A percentile compares a stretch with the other conserved stretches of the same genome.
These are phyloP conservation scores for Sclerurus mexicanus DNA, from an alignment of 2,113 vertebrate species.

Conservation along the genomic window DNA sequence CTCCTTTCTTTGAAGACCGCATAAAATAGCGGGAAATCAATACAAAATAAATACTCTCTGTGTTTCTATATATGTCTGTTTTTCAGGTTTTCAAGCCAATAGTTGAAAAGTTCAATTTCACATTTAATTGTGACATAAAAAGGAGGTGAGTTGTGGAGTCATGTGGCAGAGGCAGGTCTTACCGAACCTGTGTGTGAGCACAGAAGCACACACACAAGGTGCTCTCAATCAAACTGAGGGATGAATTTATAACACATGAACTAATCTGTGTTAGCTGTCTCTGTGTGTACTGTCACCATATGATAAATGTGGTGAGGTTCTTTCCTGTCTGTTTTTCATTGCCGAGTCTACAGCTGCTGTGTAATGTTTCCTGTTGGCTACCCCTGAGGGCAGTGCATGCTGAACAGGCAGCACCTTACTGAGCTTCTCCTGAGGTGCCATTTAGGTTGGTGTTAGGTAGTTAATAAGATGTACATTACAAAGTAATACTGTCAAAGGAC, in stretches of 20 bases:
- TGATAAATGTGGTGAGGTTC: background rate
- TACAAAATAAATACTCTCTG: background rate
- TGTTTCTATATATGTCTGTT: constrained; percentile 4
- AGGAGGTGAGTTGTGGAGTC: constrained; percentile 79
- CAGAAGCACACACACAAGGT: background rate
- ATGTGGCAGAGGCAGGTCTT: background rate
- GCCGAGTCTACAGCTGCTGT: background rate
- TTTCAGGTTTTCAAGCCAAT: constrained; percentile 94
- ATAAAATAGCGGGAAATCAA: background rate
- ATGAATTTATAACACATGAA: background rate
- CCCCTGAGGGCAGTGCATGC: background rate
- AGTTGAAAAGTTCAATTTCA: constrained; percentile 88
- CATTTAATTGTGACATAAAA: constrained; percentile 89
- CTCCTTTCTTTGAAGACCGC: background rate
- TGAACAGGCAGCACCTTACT: background rate
- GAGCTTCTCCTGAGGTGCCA: background rate
- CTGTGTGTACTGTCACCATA: background rate
- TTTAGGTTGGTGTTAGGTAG: background rate
- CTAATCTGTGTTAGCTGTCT: background rate
- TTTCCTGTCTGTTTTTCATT: background rate
- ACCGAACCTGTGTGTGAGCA: background rate
- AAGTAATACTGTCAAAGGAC: background rate
- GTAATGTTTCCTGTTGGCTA: background rate
- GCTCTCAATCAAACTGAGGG: background rate
- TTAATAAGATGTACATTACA: background rate